Base-by-base conservation (phyloP, 2,113 vertebrate species). In the Psittacus erithacus region DNA sequence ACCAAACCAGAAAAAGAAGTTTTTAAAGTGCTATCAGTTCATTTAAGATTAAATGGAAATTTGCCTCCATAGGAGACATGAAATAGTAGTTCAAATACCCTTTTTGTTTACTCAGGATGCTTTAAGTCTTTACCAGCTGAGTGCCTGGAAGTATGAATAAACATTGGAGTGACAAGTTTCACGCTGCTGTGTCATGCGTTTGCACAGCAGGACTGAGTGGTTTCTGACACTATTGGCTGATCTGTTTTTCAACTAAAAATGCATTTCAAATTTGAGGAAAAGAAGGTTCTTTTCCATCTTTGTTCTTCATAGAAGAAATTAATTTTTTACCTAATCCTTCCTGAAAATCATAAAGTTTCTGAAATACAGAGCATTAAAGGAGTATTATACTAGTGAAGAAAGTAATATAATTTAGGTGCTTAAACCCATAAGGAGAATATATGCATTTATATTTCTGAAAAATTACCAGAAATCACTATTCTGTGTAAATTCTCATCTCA, bases 281-380 rank as follows among this genome's bases (percentile, higher is more conserved):
- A 85, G 82, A 83, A 67, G 6, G 4, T 73, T 50, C 17, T 22
- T 93, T 84, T 85, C 33, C 31, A 81, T 79, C 38, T 90, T 94
- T 52, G 35, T 1, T 8, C 10, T 73, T 64, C 67, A n/a, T 33
- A 88, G 49, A 83, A 86, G 5, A 77, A 93, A 90, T 31, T 35
- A n/a, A 3, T 63, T 80, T 82, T 95, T 97, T 77, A 78, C 25
- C 19, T 59, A 53, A 85, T 49, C 22, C 75, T 74, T 92, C 53
- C 22, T 71, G 52, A 94, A 95, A 90, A 79, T 76, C 38, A 71
- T 46, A 41, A 82, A 33, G 33, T 88, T 95, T 90, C 62, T 94
- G 64, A 93, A 88, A 92, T 92, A 55, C 1, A 73, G 49, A 95
- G 64, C 28, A 71, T 89, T 76, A 82, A 80, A 88, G 10, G 28